Percentiles rank a stretch among this genome's conserved stretches.
These are phyloP conservation scores for Selenia dentaria DNA, from an alignment of 2,888 invertebrate species.

Conservation along the genomic window DNA sequence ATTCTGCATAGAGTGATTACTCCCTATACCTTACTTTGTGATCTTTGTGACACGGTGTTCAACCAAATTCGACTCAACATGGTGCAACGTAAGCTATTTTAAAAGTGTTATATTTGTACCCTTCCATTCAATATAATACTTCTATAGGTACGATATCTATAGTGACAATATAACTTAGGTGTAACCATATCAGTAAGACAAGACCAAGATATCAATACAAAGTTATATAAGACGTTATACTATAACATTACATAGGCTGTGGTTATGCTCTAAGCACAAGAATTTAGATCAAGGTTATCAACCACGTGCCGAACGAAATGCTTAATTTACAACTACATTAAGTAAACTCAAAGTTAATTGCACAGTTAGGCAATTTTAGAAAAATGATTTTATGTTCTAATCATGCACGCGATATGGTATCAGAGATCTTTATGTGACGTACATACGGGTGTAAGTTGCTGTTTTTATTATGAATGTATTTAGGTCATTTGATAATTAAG, in stretches of 20 bases:
- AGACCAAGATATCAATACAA: conserved; percentile 7
- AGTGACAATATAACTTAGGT: too few species aligned
- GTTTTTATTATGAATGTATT: conserved; percentile 14
- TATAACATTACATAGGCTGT: too few species aligned
- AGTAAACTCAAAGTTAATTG: conserved; percentile 1
- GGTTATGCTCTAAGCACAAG: too few species aligned
- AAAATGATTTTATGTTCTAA: conserved; percentile 15
- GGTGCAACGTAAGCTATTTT: too few species aligned
- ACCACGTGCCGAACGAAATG: conserved; percentile 16
- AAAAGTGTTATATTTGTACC: too few species aligned
- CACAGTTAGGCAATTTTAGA: conserved; percentile 2
- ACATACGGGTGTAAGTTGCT: neutral
- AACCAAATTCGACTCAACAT: too few species aligned
- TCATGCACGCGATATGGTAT: conserved; percentile 34
- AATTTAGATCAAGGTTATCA: conserved; percentile 18
- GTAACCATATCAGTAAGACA: too few species aligned
- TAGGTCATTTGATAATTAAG: conserved; percentile 17
- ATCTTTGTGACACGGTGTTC: too few species aligned
- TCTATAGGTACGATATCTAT: too few species aligned
- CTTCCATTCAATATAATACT: too few species aligned
- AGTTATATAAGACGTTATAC: conserved; percentile 18
- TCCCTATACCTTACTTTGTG: too few species aligned
- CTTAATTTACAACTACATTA: conserved; percentile 7
- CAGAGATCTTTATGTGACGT: conserved; percentile 25
- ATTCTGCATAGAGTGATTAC: too few species aligned